phyloP scores from a whole-genome alignment of 1,140 invertebrate species.

The Dysdera silvatica region DNA sequence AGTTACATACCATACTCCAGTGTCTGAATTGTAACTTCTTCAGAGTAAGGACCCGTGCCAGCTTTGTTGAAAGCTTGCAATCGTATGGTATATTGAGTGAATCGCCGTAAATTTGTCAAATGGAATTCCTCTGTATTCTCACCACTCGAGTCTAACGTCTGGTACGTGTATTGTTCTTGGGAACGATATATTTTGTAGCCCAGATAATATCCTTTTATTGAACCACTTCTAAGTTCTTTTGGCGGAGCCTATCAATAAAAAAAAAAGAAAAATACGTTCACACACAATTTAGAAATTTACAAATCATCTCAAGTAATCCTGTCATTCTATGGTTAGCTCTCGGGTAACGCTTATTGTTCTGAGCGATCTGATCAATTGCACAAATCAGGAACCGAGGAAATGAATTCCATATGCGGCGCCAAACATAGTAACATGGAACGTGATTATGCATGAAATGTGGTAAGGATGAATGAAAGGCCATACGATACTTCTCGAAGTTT shows the following conservation, averaged over 20 bases:
- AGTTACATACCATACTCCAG: slow-evolving; percentile 33
- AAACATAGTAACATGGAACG: no score
- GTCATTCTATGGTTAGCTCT: no score
- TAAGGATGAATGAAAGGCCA: no score
- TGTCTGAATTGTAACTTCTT: slow-evolving; percentile 61
- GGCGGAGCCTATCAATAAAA: slow-evolving; percentile 53
- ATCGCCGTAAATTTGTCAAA: slow-evolving; percentile 26
- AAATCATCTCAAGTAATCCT: no score
- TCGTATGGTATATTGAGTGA: slow-evolving; percentile 83
- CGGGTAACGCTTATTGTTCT: no score
- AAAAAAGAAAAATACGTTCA: not conserved
- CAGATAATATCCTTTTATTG: slow-evolving; percentile 84
- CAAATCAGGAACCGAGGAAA: no score
- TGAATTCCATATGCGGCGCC: no score
- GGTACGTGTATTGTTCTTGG: slow-evolving; percentile 39
- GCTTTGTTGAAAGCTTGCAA: slow-evolving; percentile 92
- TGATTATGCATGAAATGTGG: no score
- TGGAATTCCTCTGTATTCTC: slow-evolving; percentile 23
- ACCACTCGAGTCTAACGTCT: slow-evolving; percentile 33
- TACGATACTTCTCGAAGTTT: no score
- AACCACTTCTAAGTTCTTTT: slow-evolving; percentile 73
- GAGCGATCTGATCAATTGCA: no score
- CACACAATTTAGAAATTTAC: slow-evolving; percentile 6
- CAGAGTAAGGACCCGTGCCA: slow-evolving; percentile 80
- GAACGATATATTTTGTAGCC: slow-evolving; percentile 59